These are phyloP conservation scores for Penaeus chinensis DNA, from an alignment of 1,140 invertebrate species.

Conservation along the genomic window DNA sequence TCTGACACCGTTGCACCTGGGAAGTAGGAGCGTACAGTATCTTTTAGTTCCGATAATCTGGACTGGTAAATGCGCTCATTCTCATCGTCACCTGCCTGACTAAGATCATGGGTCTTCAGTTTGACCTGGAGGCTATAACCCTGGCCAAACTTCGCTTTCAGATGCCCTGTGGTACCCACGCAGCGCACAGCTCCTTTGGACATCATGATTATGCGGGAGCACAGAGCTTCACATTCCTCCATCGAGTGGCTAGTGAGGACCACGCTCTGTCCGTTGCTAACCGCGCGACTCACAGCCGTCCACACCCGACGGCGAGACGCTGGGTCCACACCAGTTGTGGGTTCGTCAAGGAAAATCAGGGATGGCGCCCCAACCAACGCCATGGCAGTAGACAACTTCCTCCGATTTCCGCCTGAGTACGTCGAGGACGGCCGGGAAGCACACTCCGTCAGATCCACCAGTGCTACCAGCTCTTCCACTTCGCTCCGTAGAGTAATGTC, in stretches of 20 bases:
- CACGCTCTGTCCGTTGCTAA: slow-evolving; percentile 63
- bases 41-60: slow-evolving; percentile 30
- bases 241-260: slow-evolving; percentile 66
- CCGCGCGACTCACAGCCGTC: slow-evolving; percentile 61
- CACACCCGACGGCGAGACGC: slow-evolving; percentile 76
- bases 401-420: slow-evolving; percentile 83
- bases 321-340: slow-evolving; percentile 70
- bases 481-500: slow-evolving; percentile 64
- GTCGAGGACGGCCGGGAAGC: slow-evolving; percentile 67
- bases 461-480: slow-evolving; percentile 69
- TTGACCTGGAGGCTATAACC: slow-evolving; percentile 62
- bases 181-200: slow-evolving; percentile 72
- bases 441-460: slow-evolving; percentile 68
- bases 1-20: slow-evolving; percentile 52
- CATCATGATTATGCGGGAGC: slow-evolving; percentile 68
- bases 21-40: slow-evolving; percentile 10
- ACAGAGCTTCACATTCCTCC: slow-evolving; percentile 68
- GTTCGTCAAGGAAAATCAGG: slow-evolving; percentile 76
- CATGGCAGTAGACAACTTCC: slow-evolving; percentile 87
- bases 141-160: slow-evolving; percentile 65
- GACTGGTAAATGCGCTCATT: slow-evolving; percentile 17
- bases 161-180: slow-evolving; percentile 70
- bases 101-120: slow-evolving; percentile 30
- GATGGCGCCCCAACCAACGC: slow-evolving; percentile 81
- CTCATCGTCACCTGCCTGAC: not conserved